Conservation (phyloP, 2,797 vertebrate species). For the Gymnothorax reevesii region DNA sequence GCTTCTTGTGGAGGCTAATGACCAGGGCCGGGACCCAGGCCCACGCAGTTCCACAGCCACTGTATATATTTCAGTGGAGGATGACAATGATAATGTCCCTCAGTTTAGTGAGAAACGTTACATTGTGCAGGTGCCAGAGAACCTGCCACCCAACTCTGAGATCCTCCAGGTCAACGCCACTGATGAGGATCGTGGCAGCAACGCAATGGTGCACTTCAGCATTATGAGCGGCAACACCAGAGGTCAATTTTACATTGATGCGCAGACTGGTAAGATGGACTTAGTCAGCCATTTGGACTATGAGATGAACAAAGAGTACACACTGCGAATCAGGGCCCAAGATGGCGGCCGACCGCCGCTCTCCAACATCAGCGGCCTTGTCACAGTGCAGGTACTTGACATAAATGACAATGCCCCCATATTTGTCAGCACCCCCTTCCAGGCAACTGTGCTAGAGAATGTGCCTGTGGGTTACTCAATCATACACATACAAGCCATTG, state of each 20-base stretch:
- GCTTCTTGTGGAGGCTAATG: constrained; percentile 85
- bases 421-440: constrained; percentile 95
- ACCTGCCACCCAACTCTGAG: constrained; percentile 77
- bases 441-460: constrained; percentile 92
- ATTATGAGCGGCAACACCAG: constrained; percentile 95
- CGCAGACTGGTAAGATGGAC: constrained; percentile 89
- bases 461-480: constrained; percentile 90
- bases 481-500: constrained; percentile 91
- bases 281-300: constrained; percentile 90
- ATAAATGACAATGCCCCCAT: constrained; percentile 93
- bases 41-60: constrained; percentile 87
- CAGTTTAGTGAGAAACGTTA: constrained; percentile 96
- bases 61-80: constrained; percentile 85
- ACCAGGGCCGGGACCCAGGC: constrained; percentile 87
- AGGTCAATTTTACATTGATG: constrained; percentile 94
- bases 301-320: constrained; percentile 91
- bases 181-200: constrained; percentile 86
- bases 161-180: constrained; percentile 87
- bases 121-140: constrained; percentile 85
- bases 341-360: constrained; percentile 90
- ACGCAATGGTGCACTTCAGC: constrained; percentile 91
- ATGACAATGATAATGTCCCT: constrained; percentile 91
- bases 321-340: constrained; percentile 85
- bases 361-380: constrained; percentile 91
- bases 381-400: constrained; percentile 90